phyloP scores from a whole-genome alignment of 2,888 invertebrate species.

The Drosophila kambysellisi region DNA sequence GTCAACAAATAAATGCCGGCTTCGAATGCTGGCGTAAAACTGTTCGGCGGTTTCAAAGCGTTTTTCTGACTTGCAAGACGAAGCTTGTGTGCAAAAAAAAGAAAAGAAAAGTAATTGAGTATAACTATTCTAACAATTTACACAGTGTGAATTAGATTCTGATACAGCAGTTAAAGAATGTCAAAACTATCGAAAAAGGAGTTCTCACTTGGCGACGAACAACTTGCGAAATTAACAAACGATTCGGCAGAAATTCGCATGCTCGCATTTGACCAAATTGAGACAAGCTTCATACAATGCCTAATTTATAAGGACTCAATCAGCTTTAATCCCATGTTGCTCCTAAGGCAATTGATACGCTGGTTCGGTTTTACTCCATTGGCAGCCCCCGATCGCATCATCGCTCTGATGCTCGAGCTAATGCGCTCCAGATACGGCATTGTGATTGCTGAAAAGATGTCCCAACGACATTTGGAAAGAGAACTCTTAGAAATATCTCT shows the following conservation, averaged over 20 bases:
- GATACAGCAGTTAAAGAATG: neutral
- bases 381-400: neutral
- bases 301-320: neutral
- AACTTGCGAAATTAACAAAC: slow-evolving; percentile 4
- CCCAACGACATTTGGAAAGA: neutral
- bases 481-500: neutral
- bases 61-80: neutral
- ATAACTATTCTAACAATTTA: neutral
- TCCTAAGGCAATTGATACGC: neutral
- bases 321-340: neutral
- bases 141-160: neutral
- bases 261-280: neutral
- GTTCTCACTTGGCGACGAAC: neutral
- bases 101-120: neutral
- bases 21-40: neutral
- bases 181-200: neutral
- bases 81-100: neutral
- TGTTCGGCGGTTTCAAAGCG: neutral
- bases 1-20: neutral
- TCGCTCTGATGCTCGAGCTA: slow-evolving; percentile 4
- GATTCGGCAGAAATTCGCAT: slow-evolving; percentile 3
- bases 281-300: slow-evolving; percentile 2
- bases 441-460: neutral
- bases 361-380: slow-evolving; percentile 1
- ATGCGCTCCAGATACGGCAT: neutral